Evolutionary conservation across 2,888 invertebrate species (phyloP).

Genomic region (Nemoura dubitans): DNA sequence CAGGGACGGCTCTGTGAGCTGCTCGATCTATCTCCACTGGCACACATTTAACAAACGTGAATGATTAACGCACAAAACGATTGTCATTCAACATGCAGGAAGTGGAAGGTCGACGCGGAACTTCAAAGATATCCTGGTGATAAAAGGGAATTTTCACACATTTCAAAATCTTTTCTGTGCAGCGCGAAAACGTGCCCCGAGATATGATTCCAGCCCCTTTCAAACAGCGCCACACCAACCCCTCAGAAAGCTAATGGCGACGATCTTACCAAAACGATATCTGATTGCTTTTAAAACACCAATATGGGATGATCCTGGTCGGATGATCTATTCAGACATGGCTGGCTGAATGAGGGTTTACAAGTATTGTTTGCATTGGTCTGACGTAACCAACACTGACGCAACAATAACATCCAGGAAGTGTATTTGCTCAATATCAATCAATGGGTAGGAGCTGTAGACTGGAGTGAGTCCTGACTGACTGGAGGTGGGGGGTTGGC

Average conservation of each 20-base stretch:
- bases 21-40: neutral
- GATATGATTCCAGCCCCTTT: neutral
- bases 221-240: neutral
- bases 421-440: conserved; percentile 12
- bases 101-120: conserved; percentile 8
- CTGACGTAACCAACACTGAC: neutral
- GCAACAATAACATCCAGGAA: conserved; percentile 12
- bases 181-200: neutral
- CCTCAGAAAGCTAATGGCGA: neutral
- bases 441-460: neutral
- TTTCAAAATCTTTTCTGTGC: neutral
- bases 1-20: neutral
- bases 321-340: neutral
- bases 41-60: neutral
- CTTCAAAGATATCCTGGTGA: neutral
- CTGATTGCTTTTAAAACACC: conserved; percentile 12
- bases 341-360: neutral
- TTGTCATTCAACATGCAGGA: conserved; percentile 12
- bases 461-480: too few species aligned
- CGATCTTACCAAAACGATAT: neutral
- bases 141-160: neutral
- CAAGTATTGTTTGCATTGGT: neutral
- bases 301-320: neutral
- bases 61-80: conserved; percentile 12
- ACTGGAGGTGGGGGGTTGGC: neutral